Conservation (phyloP, 2,113 vertebrate species). For the Bombycilla garrulus region DNA sequence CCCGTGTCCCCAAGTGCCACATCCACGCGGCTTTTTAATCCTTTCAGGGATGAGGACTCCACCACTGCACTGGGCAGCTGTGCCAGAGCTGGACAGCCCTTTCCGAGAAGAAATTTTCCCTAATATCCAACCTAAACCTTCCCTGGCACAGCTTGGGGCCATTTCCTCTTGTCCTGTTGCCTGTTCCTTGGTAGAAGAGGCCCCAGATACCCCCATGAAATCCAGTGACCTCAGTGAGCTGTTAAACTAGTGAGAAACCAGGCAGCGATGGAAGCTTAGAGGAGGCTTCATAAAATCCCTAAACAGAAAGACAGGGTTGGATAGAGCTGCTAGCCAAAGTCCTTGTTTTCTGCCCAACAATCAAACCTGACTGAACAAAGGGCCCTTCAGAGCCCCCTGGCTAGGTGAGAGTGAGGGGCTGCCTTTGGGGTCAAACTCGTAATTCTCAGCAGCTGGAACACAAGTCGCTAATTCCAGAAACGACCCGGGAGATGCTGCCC, state of each 20-base stretch:
- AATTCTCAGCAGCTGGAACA: rapidly evolving
- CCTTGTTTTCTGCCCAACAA: neutral
- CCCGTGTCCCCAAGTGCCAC: neutral
- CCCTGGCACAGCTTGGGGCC: neutral
- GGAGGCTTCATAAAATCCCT: neutral
- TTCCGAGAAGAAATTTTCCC: neutral
- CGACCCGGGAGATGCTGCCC: rapidly evolving
- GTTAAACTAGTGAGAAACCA: neutral
- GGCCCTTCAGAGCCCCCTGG: neutral
- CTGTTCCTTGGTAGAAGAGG: neutral
- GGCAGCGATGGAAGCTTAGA: neutral
- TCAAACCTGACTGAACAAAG: rapidly evolving
- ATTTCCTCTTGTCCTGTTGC: neutral
- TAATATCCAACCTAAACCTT: neutral
- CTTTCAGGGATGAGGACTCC: neutral
- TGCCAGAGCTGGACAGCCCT: neutral
- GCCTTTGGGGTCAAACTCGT: rapidly evolving
- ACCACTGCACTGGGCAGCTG: neutral
- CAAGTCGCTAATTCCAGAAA: rapidly evolving
- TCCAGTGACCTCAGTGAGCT: neutral
- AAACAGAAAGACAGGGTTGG: neutral
- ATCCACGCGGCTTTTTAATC: neutral
- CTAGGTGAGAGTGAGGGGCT: rapidly evolving
- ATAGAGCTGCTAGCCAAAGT: neutral
- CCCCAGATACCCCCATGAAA: neutral